These are phyloP conservation scores for Melanophora roralis DNA, from an alignment of 2,888 invertebrate genomes.

Conservation along the genomic window DNA sequence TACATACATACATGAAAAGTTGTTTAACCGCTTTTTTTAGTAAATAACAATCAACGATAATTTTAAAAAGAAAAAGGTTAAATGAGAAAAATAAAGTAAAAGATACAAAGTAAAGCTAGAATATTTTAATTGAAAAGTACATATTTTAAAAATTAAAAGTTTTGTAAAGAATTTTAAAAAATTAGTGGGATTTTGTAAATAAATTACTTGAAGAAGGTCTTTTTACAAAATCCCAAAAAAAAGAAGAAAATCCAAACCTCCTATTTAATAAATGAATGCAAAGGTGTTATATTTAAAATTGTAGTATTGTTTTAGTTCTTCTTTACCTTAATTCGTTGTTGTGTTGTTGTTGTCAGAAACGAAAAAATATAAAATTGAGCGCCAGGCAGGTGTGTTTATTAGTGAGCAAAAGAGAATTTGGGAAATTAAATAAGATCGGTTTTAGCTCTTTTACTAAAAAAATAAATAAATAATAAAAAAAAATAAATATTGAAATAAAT, in stretches of 20 bases:
- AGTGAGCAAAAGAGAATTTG: conserved; percentile 9
- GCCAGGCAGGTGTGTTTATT: conserved; percentile 51
- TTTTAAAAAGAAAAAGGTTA: conserved; percentile 5
- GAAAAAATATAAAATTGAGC: conserved; percentile 29
- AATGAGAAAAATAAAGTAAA: conserved; percentile 16
- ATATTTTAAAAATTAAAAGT: too few relatives aligned
- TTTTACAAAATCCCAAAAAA: too few relatives aligned
- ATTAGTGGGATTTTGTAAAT: too few relatives aligned
- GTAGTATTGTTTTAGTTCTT: conserved; percentile 25
- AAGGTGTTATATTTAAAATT: not conserved
- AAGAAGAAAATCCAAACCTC: too few relatives aligned
- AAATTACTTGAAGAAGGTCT: too few relatives aligned
- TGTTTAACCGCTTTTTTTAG: conserved; percentile 49
- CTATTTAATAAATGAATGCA: too few relatives aligned
- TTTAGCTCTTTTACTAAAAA: conserved; percentile 36
- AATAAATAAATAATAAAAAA: not conserved
- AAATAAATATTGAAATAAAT: too few relatives aligned
- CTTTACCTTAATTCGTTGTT: conserved; percentile 15
- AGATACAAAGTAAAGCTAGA: not conserved
- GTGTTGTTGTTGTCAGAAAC: not conserved
- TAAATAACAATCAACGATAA: conserved; percentile 27
- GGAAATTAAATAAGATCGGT: conserved; percentile 12
- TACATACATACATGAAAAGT: conserved; percentile 49
- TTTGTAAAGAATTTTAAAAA: too few relatives aligned
- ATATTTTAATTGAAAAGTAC: conserved; percentile 5